Base-by-base conservation (phyloP, 2,113 vertebrate species). In the Syngnathus scovelli region DNA sequence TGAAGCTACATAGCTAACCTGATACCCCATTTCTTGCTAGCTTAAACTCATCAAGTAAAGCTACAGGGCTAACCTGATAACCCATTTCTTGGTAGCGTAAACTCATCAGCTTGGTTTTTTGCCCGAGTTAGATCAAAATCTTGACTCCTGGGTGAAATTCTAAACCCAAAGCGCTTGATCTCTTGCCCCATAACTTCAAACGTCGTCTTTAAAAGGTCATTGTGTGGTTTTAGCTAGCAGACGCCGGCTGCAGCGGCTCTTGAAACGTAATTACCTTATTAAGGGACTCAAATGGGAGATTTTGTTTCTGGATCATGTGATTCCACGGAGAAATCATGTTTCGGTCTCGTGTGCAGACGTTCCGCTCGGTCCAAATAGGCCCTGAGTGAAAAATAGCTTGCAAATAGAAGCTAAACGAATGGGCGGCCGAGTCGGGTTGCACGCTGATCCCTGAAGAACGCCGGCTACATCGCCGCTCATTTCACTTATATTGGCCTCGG, bases 191-290 rank as follows among this genome's bases (percentile, higher is more conserved):
- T 43, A 4, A 43, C 27, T 23, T 33, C 27, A 33, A 33, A 33
- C 4, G 61, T 27, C 12, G 12, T 69, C 64, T 60, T 71, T 46
- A 43, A 74, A 5, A 38, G 74, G 72, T 85, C 71, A 81, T 71
- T 75, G 71, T 82, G 85, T 75, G 80, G 80, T 83, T 82, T 77
- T 80, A 88, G 79, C 61, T 78, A 43, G 58, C 64, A 56, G 70
- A 79, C 56, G 54, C 64, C 23, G 65, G 39, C 5, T 78, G 82
- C 70, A 71, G 69, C 68, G 74, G 61, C 66, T 72, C 70, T 72
- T 74, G 60, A 77, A 82, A 62, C 6, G 61, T 62, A 27, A 44
- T 62, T 27, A 62, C 77, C 79, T 81, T 78, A 81, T 81, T 78
- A 77, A 66, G 13, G 6, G 10, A 69, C 69, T 52, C 64, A 68